Evolutionary conservation across 2,797 vertebrate species (phyloP).

Genomic region (Phrynocephalus forsythii): DNA sequence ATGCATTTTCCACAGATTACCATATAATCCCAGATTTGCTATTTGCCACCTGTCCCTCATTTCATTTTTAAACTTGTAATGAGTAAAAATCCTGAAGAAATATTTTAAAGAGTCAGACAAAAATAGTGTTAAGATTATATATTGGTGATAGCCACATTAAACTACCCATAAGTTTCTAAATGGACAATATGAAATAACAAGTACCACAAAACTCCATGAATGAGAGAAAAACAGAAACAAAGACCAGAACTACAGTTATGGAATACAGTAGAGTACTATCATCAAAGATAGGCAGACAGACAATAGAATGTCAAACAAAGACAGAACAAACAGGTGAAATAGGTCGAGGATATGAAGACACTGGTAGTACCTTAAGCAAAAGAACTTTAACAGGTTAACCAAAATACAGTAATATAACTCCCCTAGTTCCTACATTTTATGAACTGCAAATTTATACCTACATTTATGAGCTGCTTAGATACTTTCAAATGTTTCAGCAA

Average conservation of each 20-base stretch:
- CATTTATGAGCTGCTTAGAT: background rate
- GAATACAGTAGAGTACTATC: background rate
- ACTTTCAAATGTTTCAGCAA: background rate
- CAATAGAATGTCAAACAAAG: too few relatives aligned
- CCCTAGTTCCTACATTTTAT: background rate
- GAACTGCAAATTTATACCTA: background rate
- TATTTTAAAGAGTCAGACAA: background rate
- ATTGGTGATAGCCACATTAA: background rate
- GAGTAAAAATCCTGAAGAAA: background rate
- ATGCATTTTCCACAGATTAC: background rate
- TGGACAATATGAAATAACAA: background rate
- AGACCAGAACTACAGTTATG: background rate
- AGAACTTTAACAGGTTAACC: background rate
- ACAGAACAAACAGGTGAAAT: background rate
- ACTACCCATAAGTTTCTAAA: background rate
- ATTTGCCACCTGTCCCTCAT: background rate
- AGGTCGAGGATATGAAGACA: background rate
- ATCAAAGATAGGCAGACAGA: too few relatives aligned
- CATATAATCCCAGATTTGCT: background rate
- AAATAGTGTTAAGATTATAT: background rate
- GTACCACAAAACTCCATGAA: background rate
- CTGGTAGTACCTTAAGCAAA: background rate
- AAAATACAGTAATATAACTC: background rate
- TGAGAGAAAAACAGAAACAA: background rate
- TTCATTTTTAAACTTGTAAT: background rate